phyloP scores from a whole-genome alignment of 2,888 invertebrate species.

The Branchinecta sandiegonensis region DNA sequence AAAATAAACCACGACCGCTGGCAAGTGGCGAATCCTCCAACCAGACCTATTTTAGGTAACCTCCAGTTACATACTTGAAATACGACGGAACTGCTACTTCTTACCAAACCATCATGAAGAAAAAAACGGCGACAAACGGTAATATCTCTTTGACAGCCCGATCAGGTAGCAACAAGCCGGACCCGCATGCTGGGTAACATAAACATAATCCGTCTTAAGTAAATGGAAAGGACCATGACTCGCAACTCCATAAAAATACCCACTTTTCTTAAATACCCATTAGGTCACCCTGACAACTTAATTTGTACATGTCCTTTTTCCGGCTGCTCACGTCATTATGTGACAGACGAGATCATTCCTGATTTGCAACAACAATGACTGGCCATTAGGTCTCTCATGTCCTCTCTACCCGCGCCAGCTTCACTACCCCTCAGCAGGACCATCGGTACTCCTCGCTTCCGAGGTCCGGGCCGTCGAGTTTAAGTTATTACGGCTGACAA shows the following conservation, averaged over 20 bases:
- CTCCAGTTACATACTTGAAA: no score
- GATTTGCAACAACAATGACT: not conserved
- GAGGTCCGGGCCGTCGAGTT: no score
- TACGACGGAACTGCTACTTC: no score
- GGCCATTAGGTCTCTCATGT: not conserved
- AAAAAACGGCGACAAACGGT: no score
- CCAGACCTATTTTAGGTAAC: no score
- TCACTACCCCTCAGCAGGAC: not conserved
- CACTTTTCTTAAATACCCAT: constrained; percentile 16
- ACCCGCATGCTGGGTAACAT: no score
- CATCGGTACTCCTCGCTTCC: not conserved
- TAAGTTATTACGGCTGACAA: no score
- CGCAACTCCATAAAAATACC: not conserved
- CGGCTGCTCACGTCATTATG: not conserved
- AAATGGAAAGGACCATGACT: constrained; percentile 17
- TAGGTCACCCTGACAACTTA: constrained; percentile 17
- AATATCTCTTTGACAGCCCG: no score
- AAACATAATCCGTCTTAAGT: constrained; percentile 3
- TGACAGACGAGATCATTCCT: constrained; percentile 5
- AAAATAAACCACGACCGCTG: no score
- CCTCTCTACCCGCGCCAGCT: not conserved
- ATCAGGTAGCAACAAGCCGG: no score
- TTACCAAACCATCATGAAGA: no score
- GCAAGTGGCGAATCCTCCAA: no score
- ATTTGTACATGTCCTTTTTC: constrained; percentile 16